phyloP scores from a whole-genome alignment of 1,140 invertebrate genomes.

The Drosophila ambigua region DNA sequence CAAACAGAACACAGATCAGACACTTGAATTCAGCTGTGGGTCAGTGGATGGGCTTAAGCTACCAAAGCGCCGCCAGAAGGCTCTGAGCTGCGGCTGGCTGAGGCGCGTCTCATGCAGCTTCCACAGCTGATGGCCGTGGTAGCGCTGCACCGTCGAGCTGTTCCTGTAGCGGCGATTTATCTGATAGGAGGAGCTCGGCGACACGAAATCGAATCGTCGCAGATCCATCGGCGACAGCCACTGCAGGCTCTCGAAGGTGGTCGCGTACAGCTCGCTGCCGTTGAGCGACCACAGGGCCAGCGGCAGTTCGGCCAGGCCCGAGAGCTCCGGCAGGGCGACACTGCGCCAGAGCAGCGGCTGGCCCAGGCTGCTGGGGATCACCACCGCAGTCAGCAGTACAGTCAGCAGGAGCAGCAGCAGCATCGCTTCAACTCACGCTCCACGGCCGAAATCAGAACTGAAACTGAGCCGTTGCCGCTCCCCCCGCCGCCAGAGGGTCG shows the following conservation, averaged over 20 bases:
- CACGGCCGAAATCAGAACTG: background rate
- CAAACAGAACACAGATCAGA: slow-evolving; percentile 2
- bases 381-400: background rate
- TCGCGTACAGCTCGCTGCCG: slow-evolving; percentile 65
- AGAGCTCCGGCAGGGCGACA: slow-evolving; percentile 48
- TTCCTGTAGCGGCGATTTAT: slow-evolving; percentile 77
- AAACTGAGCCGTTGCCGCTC: background rate
- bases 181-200: slow-evolving; percentile 70
- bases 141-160: slow-evolving; percentile 57
- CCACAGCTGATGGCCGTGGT: slow-evolving; percentile 73
- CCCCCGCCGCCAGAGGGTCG: no score
- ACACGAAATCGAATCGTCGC: slow-evolving; percentile 68
- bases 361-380: no score
- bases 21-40: background rate
- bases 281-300: slow-evolving; percentile 54
- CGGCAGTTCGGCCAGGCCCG: slow-evolving; percentile 32
- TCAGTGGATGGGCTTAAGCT: background rate
- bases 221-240: slow-evolving; percentile 72
- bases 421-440: background rate
- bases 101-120: slow-evolving; percentile 72
- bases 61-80: slow-evolving; percentile 70
- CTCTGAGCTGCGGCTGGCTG: slow-evolving; percentile 30
- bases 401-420: slow-evolving; percentile 23
- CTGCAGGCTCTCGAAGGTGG: slow-evolving; percentile 73
- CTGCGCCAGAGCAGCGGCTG: slow-evolving; percentile 62